Evolutionary conservation across 2,888 invertebrate species (phyloP).

Genomic region (Cremastinae sp.): DNA sequence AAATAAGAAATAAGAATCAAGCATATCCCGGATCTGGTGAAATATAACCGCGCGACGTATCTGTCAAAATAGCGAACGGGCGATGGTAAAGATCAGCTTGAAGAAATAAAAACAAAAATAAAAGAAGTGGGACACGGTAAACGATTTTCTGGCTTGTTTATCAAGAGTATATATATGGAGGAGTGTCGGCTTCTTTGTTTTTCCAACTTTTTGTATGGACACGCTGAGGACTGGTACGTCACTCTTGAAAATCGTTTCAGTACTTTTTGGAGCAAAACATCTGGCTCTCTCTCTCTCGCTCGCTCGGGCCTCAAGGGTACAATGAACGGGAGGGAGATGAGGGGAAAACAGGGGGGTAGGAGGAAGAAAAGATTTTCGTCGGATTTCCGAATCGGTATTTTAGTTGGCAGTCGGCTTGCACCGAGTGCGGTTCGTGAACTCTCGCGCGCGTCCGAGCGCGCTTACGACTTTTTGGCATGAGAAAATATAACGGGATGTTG

Average conservation of each 20-base stretch:
- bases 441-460: neutral
- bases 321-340: neutral
- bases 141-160: neutral
- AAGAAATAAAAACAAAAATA: neutral
- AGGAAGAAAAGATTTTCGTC: neutral
- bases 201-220: neutral
- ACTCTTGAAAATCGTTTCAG: neutral
- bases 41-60: no score
- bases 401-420: constrained; percentile 57
- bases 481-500: neutral
- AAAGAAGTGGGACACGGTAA: neutral
- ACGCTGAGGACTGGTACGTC: no score
- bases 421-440: constrained; percentile 54
- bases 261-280: constrained; percentile 32
- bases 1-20: no score
- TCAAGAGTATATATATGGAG: neutral
- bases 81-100: neutral
- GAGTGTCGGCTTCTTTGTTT: constrained; percentile 1
- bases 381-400: constrained; percentile 46
- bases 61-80: no score
- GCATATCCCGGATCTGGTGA: no score
- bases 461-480: no score
- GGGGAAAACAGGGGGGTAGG: neutral
- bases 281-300: constrained; percentile 19
- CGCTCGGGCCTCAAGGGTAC: constrained; percentile 5